A percentile compares a stretch with the other conserved stretches of the same genome.
Evolutionary conservation across 2,113 vertebrate genomes (phyloP).

Genomic region (Epinephelus lanceolatus): DNA sequence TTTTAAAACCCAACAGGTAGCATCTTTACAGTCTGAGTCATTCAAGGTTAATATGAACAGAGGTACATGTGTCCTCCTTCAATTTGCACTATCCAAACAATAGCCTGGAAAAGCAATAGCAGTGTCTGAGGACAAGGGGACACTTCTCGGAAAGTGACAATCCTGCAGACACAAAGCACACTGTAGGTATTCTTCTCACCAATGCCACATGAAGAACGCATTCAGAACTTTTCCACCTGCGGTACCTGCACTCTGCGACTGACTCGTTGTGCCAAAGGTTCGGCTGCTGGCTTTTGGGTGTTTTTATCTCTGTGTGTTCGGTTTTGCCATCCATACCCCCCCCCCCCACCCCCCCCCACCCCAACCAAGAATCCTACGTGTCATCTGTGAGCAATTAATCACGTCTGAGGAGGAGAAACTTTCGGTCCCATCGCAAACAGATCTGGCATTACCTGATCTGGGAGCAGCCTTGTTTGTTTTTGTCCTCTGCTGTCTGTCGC

Average conservation of each 20-base stretch:
- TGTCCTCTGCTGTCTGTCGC: slow-evolving; percentile 15
- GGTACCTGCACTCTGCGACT: slow-evolving; percentile 4
- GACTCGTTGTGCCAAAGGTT: slow-evolving; percentile 45
- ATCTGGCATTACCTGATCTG: slow-evolving; percentile 19
- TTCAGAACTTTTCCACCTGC: slow-evolving; percentile 6
- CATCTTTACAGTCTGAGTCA: slow-evolving; percentile 14
- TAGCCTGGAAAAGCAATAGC: slow-evolving; percentile 31
- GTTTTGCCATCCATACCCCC: slow-evolving; percentile 1
- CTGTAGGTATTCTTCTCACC: slow-evolving; percentile 11
- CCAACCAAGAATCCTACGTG: slow-evolving; percentile 24
- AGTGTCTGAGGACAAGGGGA: slow-evolving; percentile 14
- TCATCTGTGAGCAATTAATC: slow-evolving; percentile 3
- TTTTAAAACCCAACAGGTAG: slow-evolving; percentile 51
- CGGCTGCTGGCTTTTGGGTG: slow-evolving; percentile 23
- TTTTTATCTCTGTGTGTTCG: slow-evolving; percentile 12
- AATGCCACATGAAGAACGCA: slow-evolving; percentile 28
- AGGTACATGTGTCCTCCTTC: slow-evolving; percentile 22
- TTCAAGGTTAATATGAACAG: slow-evolving; percentile 18
- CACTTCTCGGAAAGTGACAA: slow-evolving; percentile 41
- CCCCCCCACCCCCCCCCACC: no score
- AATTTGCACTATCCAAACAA: slow-evolving; percentile 56
- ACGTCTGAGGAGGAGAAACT: slow-evolving; percentile 19
- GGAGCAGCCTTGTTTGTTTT: slow-evolving; percentile 24
- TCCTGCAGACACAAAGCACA: slow-evolving; percentile 29
- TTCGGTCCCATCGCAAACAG: neutral